Evolutionary conservation across 2,113 vertebrate genomes (phyloP), one percentile per base, ranked within the genome.

Genomic region (Mormyrus iriodes): DNA sequence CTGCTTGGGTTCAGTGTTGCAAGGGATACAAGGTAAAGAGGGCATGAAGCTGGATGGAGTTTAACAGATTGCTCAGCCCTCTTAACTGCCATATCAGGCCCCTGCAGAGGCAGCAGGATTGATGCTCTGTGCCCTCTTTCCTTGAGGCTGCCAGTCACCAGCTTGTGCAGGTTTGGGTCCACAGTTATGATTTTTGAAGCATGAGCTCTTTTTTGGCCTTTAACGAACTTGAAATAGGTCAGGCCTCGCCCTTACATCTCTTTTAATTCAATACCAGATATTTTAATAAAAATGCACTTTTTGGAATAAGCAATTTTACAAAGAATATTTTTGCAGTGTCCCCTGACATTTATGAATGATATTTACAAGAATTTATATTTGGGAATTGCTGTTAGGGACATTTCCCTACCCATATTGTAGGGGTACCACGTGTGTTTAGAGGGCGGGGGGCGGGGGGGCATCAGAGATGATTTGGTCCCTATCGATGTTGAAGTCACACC

Each of bases 101-200:
- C 90, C 90, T 89, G 46, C 93, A 95, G 93, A 93, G 90, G 91
- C 88, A 88, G 90, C 92, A 92, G 95, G 95, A 95, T 94, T 90
- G 92, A 96, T 95, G 94, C 89, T 91, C 88, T 92, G 91, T 93
- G 91, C 91, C 91, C 90, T 91, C 93, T 91, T 92, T 89, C 90
- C 91, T 83, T 53, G 92, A 92, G 92, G 92, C 92, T 94, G 93
- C 94, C 95, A 93, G 94, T 96, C 94, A 95, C 92, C 93, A 73
- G 91, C 90, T 92, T 90, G 92, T 91, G 91, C 93, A 93, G 93
- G 93, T 92, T 89, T 91, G 90, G 35, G 69, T 19, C 31, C 12
- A 39, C 31, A 35, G 27, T 12, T 76, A 9, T 0, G 31, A 39
- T 17, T 73, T 35, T 73, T 3, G 31, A 76, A 76, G 35, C 69